phyloP scores from a whole-genome alignment of 2,888 invertebrate genomes.

The Auanema sp. region DNA sequence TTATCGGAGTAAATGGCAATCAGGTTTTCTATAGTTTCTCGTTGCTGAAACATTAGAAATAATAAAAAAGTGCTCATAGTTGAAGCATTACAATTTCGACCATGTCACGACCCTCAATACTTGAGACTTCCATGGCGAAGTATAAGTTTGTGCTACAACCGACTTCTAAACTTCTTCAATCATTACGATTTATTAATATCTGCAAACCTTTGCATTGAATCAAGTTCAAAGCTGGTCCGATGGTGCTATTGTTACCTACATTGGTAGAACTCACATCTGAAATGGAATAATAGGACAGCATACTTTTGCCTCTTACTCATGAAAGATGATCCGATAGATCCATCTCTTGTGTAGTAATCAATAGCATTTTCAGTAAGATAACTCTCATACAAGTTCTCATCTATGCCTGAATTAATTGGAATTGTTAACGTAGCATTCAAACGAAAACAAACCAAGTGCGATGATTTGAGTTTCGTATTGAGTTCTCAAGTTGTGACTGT shows the following conservation, averaged over 20 bases:
- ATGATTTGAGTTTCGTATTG: slow-evolving; percentile 17
- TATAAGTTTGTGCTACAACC: slow-evolving; percentile 9
- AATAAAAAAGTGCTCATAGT: not conserved
- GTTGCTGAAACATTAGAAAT: slow-evolving; percentile 1
- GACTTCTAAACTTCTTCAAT: not conserved
- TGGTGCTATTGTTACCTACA: not conserved
- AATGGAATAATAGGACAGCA: not conserved
- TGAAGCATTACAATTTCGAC: not conserved
- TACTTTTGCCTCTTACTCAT: slow-evolving; percentile 2
- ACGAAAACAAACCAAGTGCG: slow-evolving; percentile 7
- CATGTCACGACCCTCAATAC: not conserved
- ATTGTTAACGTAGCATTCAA: not conserved
- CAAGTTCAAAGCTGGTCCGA: not conserved
- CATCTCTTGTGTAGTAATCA: slow-evolving; percentile 14
- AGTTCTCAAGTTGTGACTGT: slow-evolving; percentile 11
- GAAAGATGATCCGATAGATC: slow-evolving; percentile 11
- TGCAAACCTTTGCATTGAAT: slow-evolving; percentile 17
- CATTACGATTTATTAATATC: no score
- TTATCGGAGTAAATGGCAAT: slow-evolving; percentile 1
- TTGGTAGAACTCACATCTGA: slow-evolving; percentile 11
- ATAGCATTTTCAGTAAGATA: slow-evolving; percentile 18
- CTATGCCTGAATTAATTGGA: not conserved
- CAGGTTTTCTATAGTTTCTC: slow-evolving; percentile 6
- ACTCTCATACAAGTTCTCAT: not conserved
- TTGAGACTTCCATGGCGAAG: slow-evolving; percentile 17